Conservation (phyloP, 2,797 vertebrate genomes). For the Anas acuta region DNA sequence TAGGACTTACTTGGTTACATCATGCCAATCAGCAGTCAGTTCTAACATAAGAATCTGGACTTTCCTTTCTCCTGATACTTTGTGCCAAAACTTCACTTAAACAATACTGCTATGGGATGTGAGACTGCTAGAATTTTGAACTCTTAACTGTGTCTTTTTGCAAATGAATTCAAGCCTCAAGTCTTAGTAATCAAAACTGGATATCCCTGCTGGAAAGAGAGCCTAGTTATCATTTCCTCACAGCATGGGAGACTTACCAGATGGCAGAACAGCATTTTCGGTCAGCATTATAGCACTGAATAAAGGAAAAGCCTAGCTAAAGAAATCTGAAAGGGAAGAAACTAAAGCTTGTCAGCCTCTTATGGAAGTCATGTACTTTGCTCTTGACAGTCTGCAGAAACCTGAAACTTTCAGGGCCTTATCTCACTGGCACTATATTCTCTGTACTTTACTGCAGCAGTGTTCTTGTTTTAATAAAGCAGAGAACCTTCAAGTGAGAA, state of each 20-base stretch:
- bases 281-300: not conserved
- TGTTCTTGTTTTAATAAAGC: not conserved
- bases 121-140: not conserved
- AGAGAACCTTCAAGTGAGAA: not conserved
- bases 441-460: not conserved
- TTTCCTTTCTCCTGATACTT: not conserved
- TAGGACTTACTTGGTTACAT: not conserved
- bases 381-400: not conserved
- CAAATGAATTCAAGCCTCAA: not conserved
- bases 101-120: not conserved
- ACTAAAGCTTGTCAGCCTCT: not conserved
- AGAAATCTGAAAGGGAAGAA: not conserved
- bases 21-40: not conserved
- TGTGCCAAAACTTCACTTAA: not conserved
- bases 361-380: not conserved
- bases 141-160: not conserved
- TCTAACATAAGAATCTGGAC: not conserved
- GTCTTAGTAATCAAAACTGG: not conserved
- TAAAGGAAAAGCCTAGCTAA: not conserved
- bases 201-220: not conserved
- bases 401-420: not conserved
- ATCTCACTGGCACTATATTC: not conserved
- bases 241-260: not conserved
- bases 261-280: not conserved
- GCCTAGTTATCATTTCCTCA: not conserved